Percentiles rank a stretch among this genome's conserved stretches.
phyloP scores from a whole-genome alignment of 2,113 vertebrate genomes.

The Leucosticte australis region DNA sequence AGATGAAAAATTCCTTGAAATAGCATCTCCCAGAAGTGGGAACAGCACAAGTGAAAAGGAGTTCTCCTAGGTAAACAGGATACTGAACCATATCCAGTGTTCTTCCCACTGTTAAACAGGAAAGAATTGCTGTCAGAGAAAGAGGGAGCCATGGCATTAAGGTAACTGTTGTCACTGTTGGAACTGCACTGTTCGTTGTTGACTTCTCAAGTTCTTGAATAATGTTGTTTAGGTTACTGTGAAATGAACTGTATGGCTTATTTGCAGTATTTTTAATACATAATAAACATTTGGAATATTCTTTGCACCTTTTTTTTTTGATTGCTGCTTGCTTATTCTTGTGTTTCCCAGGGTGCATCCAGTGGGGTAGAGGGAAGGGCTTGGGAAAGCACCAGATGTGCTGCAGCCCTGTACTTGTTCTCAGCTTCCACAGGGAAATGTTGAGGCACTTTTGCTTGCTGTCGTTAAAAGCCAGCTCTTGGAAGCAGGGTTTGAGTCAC shows the following conservation, averaged over 20 bases:
- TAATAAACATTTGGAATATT: slow-evolving; percentile 80
- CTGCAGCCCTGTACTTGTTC: not conserved
- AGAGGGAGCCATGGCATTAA: not conserved
- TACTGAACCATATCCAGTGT: not conserved
- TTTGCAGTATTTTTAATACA: slow-evolving; percentile 78
- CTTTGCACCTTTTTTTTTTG: slow-evolving; percentile 48
- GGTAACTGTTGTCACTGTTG: slow-evolving; percentile 28
- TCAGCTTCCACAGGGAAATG: not conserved
- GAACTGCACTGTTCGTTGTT: slow-evolving; percentile 67
- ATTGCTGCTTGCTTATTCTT: not conserved
- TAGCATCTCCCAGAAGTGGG: not conserved
- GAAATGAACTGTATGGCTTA: slow-evolving; percentile 76
- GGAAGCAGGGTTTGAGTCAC: not conserved
- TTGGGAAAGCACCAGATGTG: not conserved
- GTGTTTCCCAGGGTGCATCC: not conserved
- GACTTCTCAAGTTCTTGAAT: slow-evolving; percentile 55
- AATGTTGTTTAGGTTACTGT: slow-evolving; percentile 78
- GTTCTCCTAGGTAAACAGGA: not conserved
- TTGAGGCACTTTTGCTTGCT: not conserved
- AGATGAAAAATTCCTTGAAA: not conserved
- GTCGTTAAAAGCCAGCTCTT: not conserved
- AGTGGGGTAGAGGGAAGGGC: not conserved
- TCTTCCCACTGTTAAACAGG: not conserved
- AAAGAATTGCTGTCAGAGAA: not conserved
- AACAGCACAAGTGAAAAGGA: not conserved